These are phyloP conservation scores for Aurelia sp. DNA, from an alignment of 30 jellyfish, hydroid and myxozoan species.

Conservation along the genomic window DNA sequence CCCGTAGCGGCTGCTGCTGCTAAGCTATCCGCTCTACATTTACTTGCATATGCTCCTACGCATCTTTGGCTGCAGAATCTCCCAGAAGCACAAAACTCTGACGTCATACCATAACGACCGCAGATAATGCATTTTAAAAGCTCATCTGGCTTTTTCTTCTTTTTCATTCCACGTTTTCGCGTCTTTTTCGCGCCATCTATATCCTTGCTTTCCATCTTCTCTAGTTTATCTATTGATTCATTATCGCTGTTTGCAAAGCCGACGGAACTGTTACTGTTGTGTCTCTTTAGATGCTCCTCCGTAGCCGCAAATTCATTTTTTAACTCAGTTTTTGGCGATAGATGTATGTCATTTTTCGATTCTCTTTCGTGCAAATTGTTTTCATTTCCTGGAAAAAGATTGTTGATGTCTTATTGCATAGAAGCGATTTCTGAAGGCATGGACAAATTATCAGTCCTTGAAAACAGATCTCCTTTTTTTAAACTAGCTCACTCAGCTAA, in stretches of 20 bases:
- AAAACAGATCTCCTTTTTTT: too few species aligned
- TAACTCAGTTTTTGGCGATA: too few species aligned
- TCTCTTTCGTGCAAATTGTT: too few species aligned
- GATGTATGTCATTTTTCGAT: too few species aligned
- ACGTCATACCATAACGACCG: constrained; percentile 91
- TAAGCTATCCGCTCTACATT: constrained; percentile 90
- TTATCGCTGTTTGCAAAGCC: constrained; percentile 27
- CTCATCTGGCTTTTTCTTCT: constrained; percentile 80
- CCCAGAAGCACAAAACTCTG: constrained; percentile 99
- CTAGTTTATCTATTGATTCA: not conserved
- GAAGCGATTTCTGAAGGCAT: too few species aligned
- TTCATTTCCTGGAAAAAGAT: too few species aligned
- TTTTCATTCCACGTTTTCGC: constrained; percentile 67
- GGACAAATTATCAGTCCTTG: too few species aligned
- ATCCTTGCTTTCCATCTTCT: not conserved
- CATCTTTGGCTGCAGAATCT: constrained; percentile 99
- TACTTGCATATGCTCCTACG: constrained; percentile 99
- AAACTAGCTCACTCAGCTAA: too few species aligned
- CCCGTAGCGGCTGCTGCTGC: constrained; percentile 95
- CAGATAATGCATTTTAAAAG: constrained; percentile 91
- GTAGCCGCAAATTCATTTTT: too few species aligned
- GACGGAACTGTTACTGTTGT: constrained; percentile 51
- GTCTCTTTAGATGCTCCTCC: not conserved
- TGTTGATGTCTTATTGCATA: too few species aligned
- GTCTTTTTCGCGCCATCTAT: constrained; percentile 21